These are phyloP conservation scores for Toxotes lorentzi DNA, from an alignment of 2,797 vertebrate species.

Conservation along the genomic window DNA sequence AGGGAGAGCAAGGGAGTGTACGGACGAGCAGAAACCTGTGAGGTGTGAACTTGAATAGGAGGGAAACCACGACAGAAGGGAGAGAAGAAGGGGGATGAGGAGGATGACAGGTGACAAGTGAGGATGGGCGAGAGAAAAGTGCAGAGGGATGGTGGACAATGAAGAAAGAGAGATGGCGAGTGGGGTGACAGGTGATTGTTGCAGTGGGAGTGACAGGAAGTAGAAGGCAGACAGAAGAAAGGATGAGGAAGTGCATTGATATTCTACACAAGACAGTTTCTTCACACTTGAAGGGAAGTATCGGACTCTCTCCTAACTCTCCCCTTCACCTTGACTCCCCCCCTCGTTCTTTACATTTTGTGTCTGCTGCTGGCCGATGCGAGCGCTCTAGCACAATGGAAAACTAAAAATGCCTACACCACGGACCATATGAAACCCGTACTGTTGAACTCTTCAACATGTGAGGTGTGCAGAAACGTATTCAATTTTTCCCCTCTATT, in stretches of 20 bases:
- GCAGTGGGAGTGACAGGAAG: constrained; percentile 76
- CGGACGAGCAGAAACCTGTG: constrained; percentile 72
- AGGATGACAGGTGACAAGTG: constrained; percentile 78
- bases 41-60: constrained; percentile 77
- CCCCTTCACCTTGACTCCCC: constrained; percentile 62
- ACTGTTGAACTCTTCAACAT: constrained; percentile 10
- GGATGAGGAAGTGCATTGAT: constrained; percentile 72
- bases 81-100: constrained; percentile 59
- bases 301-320: constrained; percentile 61
- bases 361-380: constrained; percentile 21
- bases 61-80: constrained; percentile 68
- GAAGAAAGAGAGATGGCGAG: constrained; percentile 59
- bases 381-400: constrained; percentile 13
- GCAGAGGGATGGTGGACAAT: constrained; percentile 57
- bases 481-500: constrained; percentile 20
- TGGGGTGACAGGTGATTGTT: constrained; percentile 77
- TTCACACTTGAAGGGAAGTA: constrained; percentile 79
- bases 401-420: constrained; percentile 35
- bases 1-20: constrained; percentile 67
- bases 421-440: not conserved
- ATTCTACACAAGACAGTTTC: constrained; percentile 70
- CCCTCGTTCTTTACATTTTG: constrained; percentile 30
- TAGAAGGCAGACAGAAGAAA: constrained; percentile 69
- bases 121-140: constrained; percentile 55
- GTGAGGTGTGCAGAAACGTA: constrained; percentile 7